phyloP scores from a whole-genome alignment of 2,113 vertebrate species.

The Amblyornis subalaris region DNA sequence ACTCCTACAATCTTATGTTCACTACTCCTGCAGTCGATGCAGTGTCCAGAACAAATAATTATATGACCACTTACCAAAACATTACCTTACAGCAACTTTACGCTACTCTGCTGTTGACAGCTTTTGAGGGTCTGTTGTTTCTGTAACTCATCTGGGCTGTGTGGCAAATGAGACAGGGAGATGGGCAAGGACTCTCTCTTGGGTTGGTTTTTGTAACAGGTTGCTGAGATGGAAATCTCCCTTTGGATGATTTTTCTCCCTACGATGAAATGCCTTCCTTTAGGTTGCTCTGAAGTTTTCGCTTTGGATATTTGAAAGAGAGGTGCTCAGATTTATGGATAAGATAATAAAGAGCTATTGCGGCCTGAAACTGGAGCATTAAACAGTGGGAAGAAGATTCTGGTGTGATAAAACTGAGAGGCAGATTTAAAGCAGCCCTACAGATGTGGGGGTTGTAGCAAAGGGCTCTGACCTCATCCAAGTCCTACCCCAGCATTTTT shows the following conservation, averaged over 20 bases:
- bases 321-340: not conserved
- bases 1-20: not conserved
- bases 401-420: not conserved
- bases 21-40: not conserved
- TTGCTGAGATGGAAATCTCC: not conserved
- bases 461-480: not conserved
- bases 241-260: not conserved
- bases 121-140: not conserved
- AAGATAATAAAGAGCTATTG: not conserved
- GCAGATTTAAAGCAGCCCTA: not conserved
- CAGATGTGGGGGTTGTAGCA: not conserved
- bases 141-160: not conserved
- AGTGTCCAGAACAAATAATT: conserved; percentile 30
- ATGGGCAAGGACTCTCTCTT: not conserved
- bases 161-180: not conserved
- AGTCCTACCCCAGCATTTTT: not conserved
- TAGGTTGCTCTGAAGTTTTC: not conserved
- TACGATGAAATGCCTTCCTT: not conserved
- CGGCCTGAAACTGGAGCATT: not conserved
- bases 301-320: not conserved
- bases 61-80: not conserved
- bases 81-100: not conserved
- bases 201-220: not conserved
- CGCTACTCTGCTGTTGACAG: not conserved
- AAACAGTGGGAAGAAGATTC: not conserved